Evolutionary conservation across 2,888 invertebrate species (phyloP), one percentile per base, ranked within the genome.

Genomic region (Merodon equestris): DNA sequence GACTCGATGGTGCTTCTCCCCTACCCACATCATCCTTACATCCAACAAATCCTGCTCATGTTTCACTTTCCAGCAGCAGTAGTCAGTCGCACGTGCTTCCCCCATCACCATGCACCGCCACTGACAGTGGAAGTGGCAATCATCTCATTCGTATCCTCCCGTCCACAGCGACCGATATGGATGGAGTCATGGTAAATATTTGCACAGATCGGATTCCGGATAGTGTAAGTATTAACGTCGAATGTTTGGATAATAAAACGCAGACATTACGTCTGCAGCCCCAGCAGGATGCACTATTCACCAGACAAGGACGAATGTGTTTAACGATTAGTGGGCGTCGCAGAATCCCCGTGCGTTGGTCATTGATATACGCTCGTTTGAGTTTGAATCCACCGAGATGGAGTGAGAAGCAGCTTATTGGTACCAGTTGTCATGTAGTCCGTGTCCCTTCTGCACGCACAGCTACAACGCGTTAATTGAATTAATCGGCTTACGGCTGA

Each of bases 401-500:
- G 27, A 27, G 27, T 27, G 7, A 36, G 50, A 79, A 73, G 51
- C 73, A 14, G 74, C 73, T 73, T 79, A 70, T 61, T 27, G 19
- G 10, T 42, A 56, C 17, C 60, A 53, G 71, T 67, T 77, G 67
- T 51, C 1, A 10, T 40, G 45, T n/a, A n/a, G n/a, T 56, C 50
- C 50, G 47, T 53, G 12, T 57, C 27, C 27, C 27, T 27, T 40
- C 50, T 34, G 18, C 51, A 58, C 44, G 71, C 53, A 56, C 76
- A 40, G 40, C 40, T 66, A 57, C 57, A 58, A 51, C 44, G 76
- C 73, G 73, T 79, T 79, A 79, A 79, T 79, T 79, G 79, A 79
- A 74, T 64, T 63, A 79, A 79, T 79, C 79, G 74, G 74, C 79
- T 79, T 79, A 79, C 42, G 5, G 45, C 14, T 54, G 64, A 60